Conservation (phyloP, 2,888 invertebrate species). For the Chydorus sphaericus region DNA sequence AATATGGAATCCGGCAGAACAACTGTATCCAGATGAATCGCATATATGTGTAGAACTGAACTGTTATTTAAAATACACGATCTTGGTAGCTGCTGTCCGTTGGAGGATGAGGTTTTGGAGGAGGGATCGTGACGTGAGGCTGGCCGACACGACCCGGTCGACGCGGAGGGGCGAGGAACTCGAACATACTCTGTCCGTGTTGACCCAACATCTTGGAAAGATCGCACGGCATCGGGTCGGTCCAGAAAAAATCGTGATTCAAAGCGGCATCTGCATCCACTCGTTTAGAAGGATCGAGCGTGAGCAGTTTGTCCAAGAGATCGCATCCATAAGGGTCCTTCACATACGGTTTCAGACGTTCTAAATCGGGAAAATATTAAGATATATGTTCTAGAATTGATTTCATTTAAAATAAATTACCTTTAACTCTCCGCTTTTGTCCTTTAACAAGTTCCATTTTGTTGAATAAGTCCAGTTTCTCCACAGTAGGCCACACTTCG, state of each 20-base stretch:
- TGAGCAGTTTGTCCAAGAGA: constrained; percentile 75
- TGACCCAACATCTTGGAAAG: constrained; percentile 81
- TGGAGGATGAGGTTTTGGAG: constrained; percentile 26
- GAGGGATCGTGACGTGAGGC: constrained; percentile 34
- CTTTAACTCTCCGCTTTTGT: constrained; percentile 55
- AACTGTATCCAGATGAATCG: too few relatives aligned
- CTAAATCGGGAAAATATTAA: constrained; percentile 44
- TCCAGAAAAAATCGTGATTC: constrained; percentile 98
- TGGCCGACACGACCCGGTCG: constrained; percentile 46
- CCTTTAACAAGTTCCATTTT: constrained; percentile 76
- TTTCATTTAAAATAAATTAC: neutral
- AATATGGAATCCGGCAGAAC: too few relatives aligned
- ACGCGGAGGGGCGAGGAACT: constrained; percentile 67
- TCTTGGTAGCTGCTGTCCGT: constrained; percentile 70
- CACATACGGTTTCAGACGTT: constrained; percentile 72
- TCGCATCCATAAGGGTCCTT: constrained; percentile 86
- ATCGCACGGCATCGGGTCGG: constrained; percentile 88
- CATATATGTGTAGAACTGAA: neutral
- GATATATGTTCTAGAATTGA: neutral
- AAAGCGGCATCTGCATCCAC: constrained; percentile 80
- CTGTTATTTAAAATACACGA: constrained; percentile 51
- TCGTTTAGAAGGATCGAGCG: constrained; percentile 78
- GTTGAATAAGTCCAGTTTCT: constrained; percentile 69
- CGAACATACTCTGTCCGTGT: constrained; percentile 86
- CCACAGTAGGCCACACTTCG: constrained; percentile 87